phyloP scores from a whole-genome alignment of 2,888 invertebrate species.

The Oxytorus armatus region DNA sequence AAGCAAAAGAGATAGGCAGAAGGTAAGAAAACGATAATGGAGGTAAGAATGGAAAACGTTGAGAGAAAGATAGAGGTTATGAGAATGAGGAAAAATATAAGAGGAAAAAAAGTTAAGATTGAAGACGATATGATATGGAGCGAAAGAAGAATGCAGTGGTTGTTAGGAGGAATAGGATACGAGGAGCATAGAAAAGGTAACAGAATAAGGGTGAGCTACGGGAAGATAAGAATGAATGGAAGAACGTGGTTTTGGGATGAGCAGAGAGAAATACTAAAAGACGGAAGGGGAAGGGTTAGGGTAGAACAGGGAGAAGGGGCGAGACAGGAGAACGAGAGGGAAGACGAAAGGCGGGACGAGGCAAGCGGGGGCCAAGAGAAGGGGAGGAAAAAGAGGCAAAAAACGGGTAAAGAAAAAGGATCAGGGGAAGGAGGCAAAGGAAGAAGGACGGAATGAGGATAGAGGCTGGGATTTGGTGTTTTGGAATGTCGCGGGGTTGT shows the following conservation, averaged over 20 bases:
- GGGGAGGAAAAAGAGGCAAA: too few species aligned
- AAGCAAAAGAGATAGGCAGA: constrained; percentile 12
- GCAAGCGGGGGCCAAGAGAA: too few species aligned
- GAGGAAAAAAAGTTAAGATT: not conserved
- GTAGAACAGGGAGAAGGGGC: not conserved
- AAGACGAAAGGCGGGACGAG: not conserved
- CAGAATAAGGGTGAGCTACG: not conserved
- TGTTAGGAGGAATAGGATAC: not conserved
- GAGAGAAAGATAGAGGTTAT: constrained; percentile 31
- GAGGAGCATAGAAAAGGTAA: constrained; percentile 18
- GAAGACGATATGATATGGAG: constrained; percentile 8
- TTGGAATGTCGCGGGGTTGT: too few species aligned
- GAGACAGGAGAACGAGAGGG: not conserved
- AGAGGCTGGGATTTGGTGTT: too few species aligned
- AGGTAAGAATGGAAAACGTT: constrained; percentile 12
- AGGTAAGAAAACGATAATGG: not conserved
- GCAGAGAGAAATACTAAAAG: not conserved
- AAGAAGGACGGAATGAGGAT: too few species aligned
- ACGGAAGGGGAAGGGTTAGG: not conserved
- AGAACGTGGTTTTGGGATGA: not conserved
- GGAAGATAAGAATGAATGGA: not conserved
- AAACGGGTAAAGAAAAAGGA: too few species aligned
- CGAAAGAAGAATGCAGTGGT: constrained; percentile 20
- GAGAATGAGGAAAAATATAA: constrained; percentile 10
- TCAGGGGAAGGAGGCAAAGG: too few species aligned